Conservation (phyloP, 1,140 invertebrate genomes). For the Drosophila aff. region DNA sequence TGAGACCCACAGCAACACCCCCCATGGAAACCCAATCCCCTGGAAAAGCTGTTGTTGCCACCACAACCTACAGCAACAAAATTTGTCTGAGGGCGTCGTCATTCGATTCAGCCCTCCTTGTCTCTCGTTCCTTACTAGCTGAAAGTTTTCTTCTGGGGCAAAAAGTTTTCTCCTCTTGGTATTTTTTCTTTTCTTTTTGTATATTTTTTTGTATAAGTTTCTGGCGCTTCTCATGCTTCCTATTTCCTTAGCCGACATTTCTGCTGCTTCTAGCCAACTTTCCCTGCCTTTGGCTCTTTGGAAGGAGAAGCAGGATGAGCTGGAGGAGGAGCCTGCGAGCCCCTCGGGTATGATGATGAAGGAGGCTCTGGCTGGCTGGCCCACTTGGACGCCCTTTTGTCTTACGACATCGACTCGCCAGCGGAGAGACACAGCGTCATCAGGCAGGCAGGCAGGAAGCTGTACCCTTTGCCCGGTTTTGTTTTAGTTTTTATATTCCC, state of each 20-base stretch:
- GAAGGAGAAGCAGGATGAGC: not conserved
- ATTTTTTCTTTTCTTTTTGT: not conserved
- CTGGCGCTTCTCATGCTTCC: slow-evolving; percentile 28
- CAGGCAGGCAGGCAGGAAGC: slow-evolving; percentile 12
- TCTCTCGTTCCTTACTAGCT: not conserved
- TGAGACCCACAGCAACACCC: slow-evolving; percentile 52
- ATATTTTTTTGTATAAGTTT: slow-evolving; percentile 35
- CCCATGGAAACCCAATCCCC: not conserved
- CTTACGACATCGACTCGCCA: slow-evolving; percentile 53
- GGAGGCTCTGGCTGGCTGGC: not conserved
- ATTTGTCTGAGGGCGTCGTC: slow-evolving; percentile 75
- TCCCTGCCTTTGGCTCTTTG: slow-evolving; percentile 11
- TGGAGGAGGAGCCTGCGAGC: not conserved
- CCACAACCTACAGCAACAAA: slow-evolving; percentile 82
- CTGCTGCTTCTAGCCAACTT: slow-evolving; percentile 26
- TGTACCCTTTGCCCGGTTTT: not conserved
- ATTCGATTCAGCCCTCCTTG: slow-evolving; percentile 18
- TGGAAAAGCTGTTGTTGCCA: slow-evolving; percentile 42
- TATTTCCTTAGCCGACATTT: slow-evolving; percentile 28
- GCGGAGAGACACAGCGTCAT: slow-evolving; percentile 18
- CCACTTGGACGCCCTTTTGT: slow-evolving; percentile 52
- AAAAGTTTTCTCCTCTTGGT: slow-evolving; percentile 5
- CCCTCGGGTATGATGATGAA: slow-evolving; percentile 1
- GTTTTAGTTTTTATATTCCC: slow-evolving; percentile 5
- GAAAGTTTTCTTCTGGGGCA: slow-evolving; percentile 36